Conservation (phyloP, 2,113 vertebrate species). For the Hirundichthys speculiger region DNA sequence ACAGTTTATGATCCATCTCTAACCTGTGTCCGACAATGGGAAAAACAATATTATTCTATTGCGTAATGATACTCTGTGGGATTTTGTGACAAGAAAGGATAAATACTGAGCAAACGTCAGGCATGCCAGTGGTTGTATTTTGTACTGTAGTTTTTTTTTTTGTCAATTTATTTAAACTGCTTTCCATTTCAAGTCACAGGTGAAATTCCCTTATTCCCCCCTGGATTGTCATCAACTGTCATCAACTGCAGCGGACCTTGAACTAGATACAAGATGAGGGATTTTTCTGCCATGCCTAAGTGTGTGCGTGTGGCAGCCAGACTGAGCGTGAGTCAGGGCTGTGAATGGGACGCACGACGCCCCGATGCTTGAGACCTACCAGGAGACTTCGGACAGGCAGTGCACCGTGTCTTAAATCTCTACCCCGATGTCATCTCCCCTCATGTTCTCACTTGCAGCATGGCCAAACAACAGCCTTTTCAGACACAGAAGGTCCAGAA, state of each 20-base stretch:
- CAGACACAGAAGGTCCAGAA: conserved; percentile 25
- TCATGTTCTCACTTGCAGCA: conserved; percentile 44
- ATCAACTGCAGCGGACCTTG: conserved; percentile 79
- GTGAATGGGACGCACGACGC: conserved; percentile 41
- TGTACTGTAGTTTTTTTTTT: not conserved
- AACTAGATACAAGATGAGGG: conserved; percentile 79
- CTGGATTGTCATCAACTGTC: conserved; percentile 79
- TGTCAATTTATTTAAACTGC: conserved; percentile 16
- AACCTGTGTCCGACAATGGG: not conserved
- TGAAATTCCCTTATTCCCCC: conserved; percentile 63
- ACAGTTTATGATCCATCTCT: conserved; percentile 13
- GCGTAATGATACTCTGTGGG: not conserved
- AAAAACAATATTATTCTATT: conserved; percentile 1
- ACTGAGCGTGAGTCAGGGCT: conserved; percentile 52
- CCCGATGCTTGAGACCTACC: conserved; percentile 62
- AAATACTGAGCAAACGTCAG: conserved; percentile 13
- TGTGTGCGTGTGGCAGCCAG: conserved; percentile 43
- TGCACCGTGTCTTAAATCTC: conserved; percentile 66
- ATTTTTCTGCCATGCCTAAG: conserved; percentile 64
- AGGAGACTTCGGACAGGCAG: conserved; percentile 63
- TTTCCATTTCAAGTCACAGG: conserved; percentile 59
- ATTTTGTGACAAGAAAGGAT: not conserved
- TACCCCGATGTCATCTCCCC: conserved; percentile 56
- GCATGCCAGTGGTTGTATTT: conserved; percentile 14
- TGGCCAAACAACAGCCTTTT: conserved; percentile 34